A percentile compares a stretch with the other conserved stretches of the same genome.
phyloP scores from a whole-genome alignment of 2,797 vertebrate species.

The Silurus lanzhouensis region DNA sequence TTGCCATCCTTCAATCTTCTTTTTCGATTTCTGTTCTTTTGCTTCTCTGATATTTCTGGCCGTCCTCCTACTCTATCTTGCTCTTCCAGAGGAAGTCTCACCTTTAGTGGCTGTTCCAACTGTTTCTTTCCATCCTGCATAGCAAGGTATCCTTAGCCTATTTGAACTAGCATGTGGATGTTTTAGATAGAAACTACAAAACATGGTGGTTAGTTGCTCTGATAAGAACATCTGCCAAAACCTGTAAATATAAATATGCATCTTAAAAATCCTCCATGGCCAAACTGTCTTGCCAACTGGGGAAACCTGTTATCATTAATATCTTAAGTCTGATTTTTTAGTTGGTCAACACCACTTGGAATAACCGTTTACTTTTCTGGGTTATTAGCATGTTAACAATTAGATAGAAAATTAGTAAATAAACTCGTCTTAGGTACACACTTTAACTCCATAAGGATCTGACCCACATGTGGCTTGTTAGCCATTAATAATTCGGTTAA shows the following conservation, averaged over 20 bases:
- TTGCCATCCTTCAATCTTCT: constrained; percentile 26
- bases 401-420: background rate
- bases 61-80: constrained; percentile 5
- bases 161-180: background rate
- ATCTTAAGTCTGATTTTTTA: background rate
- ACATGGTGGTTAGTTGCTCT: background rate
- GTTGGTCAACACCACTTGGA: background rate
- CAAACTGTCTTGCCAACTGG: background rate
- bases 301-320: background rate
- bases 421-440: background rate
- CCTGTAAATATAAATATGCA: background rate
- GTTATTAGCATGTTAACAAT: constrained; percentile 18
- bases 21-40: constrained; percentile 12
- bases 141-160: constrained; percentile 5
- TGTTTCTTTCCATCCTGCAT: background rate
- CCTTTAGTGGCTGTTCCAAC: constrained; percentile 1
- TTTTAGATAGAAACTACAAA: constrained; percentile 5
- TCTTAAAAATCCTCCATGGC: background rate
- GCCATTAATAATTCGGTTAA: background rate
- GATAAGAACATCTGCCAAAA: constrained; percentile 4
- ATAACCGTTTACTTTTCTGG: background rate
- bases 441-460: no score
- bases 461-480: constrained; percentile 22
- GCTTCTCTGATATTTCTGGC: constrained; percentile 8
- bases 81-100: background rate